phyloP scores from a whole-genome alignment of 2,888 invertebrate species.

The Crocallis elinguaria region DNA sequence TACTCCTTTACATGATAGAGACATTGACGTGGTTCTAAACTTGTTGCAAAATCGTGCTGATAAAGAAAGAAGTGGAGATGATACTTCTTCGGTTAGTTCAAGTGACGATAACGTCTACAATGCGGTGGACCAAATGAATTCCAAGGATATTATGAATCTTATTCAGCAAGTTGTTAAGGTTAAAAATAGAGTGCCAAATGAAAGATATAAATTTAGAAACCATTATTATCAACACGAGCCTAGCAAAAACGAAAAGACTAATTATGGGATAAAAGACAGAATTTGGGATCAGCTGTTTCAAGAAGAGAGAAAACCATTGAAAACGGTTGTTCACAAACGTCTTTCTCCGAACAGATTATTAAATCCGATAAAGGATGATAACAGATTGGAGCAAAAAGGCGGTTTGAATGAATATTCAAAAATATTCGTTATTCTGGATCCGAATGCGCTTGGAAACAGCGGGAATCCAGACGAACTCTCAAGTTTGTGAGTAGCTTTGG shows the following conservation, averaged over 20 bases:
- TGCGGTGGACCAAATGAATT: slow-evolving; percentile 29
- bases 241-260: not conserved
- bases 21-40: slow-evolving; percentile 4
- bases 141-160: slow-evolving; percentile 39
- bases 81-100: slow-evolving; percentile 5
- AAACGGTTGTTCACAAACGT: slow-evolving; percentile 6
- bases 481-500: slow-evolving; percentile 60
- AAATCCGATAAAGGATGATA: slow-evolving; percentile 11
- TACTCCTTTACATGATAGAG: not conserved
- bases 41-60: not conserved
- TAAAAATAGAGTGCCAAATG: not conserved
- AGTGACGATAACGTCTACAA: slow-evolving; percentile 15
- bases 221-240: not conserved
- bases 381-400: slow-evolving; percentile 10
- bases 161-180: slow-evolving; percentile 36
- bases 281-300: slow-evolving; percentile 17
- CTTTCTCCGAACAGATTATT: slow-evolving; percentile 30
- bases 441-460: slow-evolving; percentile 48
- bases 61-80: not conserved
- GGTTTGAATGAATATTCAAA: slow-evolving; percentile 54
- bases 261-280: slow-evolving; percentile 2
- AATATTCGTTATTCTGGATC: slow-evolving; percentile 61
- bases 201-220: not conserved
- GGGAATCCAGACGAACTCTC: slow-evolving; percentile 46
- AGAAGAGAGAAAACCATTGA: not conserved